These are phyloP conservation scores for Zoanthus gigantus DNA, from an alignment of 92 coral and sea anemone species.

Conservation along the genomic window DNA sequence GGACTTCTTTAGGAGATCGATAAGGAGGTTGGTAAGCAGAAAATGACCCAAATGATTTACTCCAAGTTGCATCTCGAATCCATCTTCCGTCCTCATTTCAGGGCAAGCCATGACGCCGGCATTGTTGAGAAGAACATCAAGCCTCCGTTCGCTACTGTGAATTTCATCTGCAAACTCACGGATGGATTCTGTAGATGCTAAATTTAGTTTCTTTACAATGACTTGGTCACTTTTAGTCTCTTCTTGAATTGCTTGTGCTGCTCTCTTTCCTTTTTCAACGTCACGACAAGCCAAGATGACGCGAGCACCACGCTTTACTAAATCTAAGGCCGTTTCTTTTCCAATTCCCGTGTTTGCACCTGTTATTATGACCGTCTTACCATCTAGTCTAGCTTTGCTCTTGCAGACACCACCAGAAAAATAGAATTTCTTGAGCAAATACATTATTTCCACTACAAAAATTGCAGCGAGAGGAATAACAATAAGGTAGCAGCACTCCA, in stretches of 20 bases:
- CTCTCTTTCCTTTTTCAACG: constrained; percentile 67
- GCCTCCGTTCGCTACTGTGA: constrained; percentile 74
- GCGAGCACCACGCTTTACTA: constrained; percentile 87
- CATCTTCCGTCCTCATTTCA: constrained; percentile 76
- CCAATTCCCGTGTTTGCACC: constrained; percentile 92
- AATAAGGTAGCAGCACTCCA: no score
- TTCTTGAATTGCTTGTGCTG: constrained; percentile 74
- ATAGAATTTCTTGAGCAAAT: neutral
- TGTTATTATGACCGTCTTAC: constrained; percentile 84
- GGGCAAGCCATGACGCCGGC: constrained; percentile 85
- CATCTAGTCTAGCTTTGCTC: constrained; percentile 56
- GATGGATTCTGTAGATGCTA: constrained; percentile 87
- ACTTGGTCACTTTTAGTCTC: constrained; percentile 64
- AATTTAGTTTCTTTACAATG: constrained; percentile 76
- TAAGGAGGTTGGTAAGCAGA: constrained; percentile 77
- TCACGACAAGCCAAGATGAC: constrained; percentile 85
- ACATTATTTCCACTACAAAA: neutral
- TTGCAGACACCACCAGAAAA: constrained; percentile 7
- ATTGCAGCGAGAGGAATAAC: no score
- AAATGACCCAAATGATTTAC: constrained; percentile 93
- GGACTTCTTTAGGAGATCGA: constrained; percentile 76
- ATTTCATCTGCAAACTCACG: constrained; percentile 82
- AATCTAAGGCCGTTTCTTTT: constrained; percentile 87
- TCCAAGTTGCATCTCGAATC: constrained; percentile 41
- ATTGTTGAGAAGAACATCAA: constrained; percentile 89